Conservation (phyloP, 2,113 vertebrate genomes). For the Chauna torquata region DNA sequence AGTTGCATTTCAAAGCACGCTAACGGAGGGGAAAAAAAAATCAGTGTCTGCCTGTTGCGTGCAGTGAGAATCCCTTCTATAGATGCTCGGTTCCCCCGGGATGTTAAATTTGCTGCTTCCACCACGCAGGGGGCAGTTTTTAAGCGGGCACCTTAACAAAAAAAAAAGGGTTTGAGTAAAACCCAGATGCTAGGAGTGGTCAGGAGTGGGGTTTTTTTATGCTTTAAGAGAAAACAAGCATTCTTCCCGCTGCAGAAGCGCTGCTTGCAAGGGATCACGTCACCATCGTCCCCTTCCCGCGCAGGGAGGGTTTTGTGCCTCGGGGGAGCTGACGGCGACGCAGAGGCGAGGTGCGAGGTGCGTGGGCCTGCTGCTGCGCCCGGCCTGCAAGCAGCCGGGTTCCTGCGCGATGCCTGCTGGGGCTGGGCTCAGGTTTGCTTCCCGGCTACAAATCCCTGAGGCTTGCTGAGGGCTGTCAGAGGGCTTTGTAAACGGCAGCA, state of each 20-base stretch:
- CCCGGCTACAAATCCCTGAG: background rate
- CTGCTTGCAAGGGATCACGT: background rate
- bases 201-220: background rate
- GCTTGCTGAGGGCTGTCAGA: rapidly evolving
- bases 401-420: no score
- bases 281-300: no score
- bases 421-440: background rate
- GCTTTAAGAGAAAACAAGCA: background rate
- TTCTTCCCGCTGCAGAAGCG: background rate
- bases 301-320: no score
- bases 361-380: no score
- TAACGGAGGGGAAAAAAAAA: rapidly evolving
- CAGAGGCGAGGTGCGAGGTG: no score
- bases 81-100: rapidly evolving
- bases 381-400: no score
- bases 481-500: no score
- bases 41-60: background rate
- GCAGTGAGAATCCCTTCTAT: background rate
- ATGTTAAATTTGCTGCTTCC: background rate
- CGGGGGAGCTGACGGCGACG: no score
- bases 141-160: background rate
- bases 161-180: background rate
- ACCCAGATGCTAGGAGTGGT: rapidly evolving
- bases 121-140: background rate
- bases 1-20: background rate